Evolutionary conservation across 2,797 vertebrate genomes (phyloP).

Genomic region (Anniella stebbinsi): DNA sequence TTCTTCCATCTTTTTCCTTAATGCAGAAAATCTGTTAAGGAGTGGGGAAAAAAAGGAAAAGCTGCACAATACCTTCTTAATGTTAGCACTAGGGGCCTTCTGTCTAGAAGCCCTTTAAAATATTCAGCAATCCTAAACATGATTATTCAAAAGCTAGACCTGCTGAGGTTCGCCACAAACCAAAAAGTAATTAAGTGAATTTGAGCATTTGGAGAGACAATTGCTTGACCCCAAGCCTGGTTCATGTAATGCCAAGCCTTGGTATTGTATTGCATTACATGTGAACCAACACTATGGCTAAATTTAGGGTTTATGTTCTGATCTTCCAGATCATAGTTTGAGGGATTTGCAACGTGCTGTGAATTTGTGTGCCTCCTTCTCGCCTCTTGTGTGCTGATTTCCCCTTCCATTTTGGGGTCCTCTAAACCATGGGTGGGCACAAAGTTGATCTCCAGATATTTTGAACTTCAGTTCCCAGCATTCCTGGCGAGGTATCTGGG

Average conservation of each 20-base stretch:
- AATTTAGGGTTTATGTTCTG: not conserved
- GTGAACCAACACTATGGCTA: not conserved
- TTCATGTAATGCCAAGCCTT: not conserved
- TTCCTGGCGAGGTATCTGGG: no score
- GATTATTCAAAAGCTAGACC: not conserved
- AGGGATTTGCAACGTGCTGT: no score
- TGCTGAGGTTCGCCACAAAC: not conserved
- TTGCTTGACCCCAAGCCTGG: not conserved
- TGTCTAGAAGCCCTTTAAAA: no score
- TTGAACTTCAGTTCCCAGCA: no score
- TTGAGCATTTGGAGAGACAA: not conserved
- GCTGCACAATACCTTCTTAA: no score
- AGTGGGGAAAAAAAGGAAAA: no score
- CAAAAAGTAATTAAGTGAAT: no score
- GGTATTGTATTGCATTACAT: not conserved
- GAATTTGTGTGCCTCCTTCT: not conserved
- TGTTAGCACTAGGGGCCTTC: no score
- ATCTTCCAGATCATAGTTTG: not conserved
- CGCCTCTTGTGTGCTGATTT: not conserved
- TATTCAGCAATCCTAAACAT: not conserved
- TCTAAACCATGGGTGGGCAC: not conserved
- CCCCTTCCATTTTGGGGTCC: not conserved
- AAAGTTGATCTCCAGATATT: no score
- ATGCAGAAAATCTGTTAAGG: no score
- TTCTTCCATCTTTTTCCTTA: no score